Base-by-base conservation (phyloP, 2,797 vertebrate species). In the Pogoniulus pusillus region DNA sequence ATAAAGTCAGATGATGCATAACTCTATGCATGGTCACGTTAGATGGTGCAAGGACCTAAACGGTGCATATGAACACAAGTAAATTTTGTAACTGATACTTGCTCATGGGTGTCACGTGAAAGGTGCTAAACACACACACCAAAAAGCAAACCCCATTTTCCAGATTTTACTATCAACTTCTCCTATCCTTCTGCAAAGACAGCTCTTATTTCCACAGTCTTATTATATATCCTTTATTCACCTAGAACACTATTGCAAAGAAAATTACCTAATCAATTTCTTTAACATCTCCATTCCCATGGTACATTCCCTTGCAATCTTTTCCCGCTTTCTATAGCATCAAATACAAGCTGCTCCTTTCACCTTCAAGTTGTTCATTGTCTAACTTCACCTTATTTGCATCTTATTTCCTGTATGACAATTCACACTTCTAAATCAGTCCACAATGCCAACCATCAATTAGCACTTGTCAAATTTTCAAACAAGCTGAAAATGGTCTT, bases 401-500 rank as follows among this genome's bases (percentile, higher is more conserved):
- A 51, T 45, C 43, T 75, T 85, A 55, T 57, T 80, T 73, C 26
- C 29, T 58, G 19, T 53, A 14, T 60, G 49, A 82, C 49, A 66
- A 59, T 43, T 88, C 68, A n/a, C 30, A 69, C 41, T 89, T 91
- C 39, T n/a, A 85, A 78, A 83, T 47, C 47, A 83, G 22, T 7
- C 81, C 35, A 72, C 47, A 72, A 54, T 63, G 60, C 10, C 63
- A 85, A 62, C 6, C 24, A 27, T 59, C 58, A 90, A 91, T 91
- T 90, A 87, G 47, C 87, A 78, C 53, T 68, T 82, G 80, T 78
- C 71, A 89, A 82, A 57, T 72, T 68, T 93, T 85, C 51, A 87
- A 91, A 89, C 30, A 75, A 91, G 59, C 6, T 81, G 47, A 85
- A 89, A 87, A 87, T 43, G 9, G 62, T 82, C 10, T 62, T 80